phyloP scores from a whole-genome alignment of 2,888 invertebrate species.

The Spisula subtruncata region DNA sequence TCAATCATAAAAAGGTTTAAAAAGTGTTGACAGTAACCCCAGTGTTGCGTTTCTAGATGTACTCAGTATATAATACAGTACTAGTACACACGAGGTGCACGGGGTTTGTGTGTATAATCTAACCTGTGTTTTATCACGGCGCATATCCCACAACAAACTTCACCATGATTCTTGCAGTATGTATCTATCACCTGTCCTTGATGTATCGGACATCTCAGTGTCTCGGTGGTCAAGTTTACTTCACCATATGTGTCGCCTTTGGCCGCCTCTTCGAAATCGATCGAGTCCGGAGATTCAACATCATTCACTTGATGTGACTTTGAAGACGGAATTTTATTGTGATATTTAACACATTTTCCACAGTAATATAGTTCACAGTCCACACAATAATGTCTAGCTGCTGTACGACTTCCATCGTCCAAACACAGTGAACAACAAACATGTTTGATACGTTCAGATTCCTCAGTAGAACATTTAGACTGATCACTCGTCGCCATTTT shows the following conservation, averaged over 20 bases:
- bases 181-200: neutral
- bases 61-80: no score
- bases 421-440: conserved; percentile 11
- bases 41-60: no score
- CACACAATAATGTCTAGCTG: conserved; percentile 14
- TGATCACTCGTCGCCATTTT: conserved; percentile 33
- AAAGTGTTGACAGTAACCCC: no score
- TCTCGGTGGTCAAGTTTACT: neutral
- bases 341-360: neutral
- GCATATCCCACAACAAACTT: conserved; percentile 18
- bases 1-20: no score
- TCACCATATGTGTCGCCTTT: no score
- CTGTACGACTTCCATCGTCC: neutral
- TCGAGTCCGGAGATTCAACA: neutral
- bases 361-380: conserved; percentile 23
- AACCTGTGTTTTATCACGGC: conserved; percentile 27
- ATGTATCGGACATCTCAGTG: neutral
- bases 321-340: conserved; percentile 3
- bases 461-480: neutral
- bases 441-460: neutral
- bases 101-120: no score
- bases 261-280: neutral
- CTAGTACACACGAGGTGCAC: no score
- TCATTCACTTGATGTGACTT: neutral
- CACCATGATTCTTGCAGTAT: conserved; percentile 19